Evolutionary conservation across 2,113 vertebrate genomes (phyloP), one percentile per base, ranked within the genome.

Genomic region (Seriola dumerili): DNA sequence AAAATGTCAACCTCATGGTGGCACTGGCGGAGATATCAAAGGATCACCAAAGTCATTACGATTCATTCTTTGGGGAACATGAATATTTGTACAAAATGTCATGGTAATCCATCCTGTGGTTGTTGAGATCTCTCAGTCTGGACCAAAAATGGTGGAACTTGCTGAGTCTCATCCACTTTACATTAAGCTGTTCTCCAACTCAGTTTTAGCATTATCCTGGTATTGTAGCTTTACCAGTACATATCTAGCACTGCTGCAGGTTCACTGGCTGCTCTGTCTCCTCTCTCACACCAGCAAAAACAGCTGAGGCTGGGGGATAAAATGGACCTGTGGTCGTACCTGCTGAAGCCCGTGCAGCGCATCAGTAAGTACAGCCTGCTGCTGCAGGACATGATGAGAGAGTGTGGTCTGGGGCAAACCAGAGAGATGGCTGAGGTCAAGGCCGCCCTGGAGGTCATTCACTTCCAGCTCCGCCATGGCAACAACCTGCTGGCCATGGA

Each of bases 341-440:
- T 96, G 73, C 89, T 96, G 89, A 96, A 96, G 85, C 95, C 95
- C 0, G 93, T 96, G 59, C 95, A 96, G 90, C 92, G 95, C 75
- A 95, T 96, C 92, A 96, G 96, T 76, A 96, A 96, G 80, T 96
- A 96, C 92, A 93, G 94, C 65, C 86, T 96, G 48, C 91, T 96
- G 78, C 94, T 96, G 50, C 95, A 94, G 85, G 95, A 96, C 88
- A 90, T 95, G 89, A 75, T 93, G 84, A 89, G 82, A 25, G 95
- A 95, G 67, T 94, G 94, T 29, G 78, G 92, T 1, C 70, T 87
- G 0, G 86, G 63, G 23, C 83, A 89, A 64, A 72, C 36, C 64
- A 87, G 80, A 25, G 93, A 95, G 91, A 76, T 90, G 55, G 70
- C 78, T 8, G 94, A 96, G 72, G 83, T 96, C 38, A 93, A 93